A percentile compares a stretch with the other conserved stretches of the same genome.
Evolutionary conservation across 2,888 invertebrate species (phyloP).

Genomic region (Diachrysia chrysitis): DNA sequence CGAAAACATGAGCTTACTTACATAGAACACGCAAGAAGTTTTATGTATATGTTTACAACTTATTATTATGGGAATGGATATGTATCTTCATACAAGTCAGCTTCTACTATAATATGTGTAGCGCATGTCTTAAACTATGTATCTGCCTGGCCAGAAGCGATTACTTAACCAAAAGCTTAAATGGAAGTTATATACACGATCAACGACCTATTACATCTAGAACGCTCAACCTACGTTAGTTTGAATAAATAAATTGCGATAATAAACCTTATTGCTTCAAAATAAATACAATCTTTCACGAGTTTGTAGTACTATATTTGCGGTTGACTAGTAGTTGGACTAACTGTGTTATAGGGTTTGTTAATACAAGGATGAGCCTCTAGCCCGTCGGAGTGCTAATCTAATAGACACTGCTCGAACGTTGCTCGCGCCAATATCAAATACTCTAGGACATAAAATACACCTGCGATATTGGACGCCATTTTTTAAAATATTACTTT

Average conservation of each 20-base stretch:
- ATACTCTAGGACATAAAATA: conserved; percentile 3
- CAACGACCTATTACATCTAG: not conserved
- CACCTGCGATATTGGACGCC: not conserved
- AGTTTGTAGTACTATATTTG: not conserved
- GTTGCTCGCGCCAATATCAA: not conserved
- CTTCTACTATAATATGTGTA: not conserved
- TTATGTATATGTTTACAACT: not conserved
- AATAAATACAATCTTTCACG: not conserved
- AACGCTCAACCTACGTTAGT: not conserved
- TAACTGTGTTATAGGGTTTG: not conserved
- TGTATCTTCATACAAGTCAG: not conserved
- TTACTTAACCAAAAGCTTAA: not conserved
- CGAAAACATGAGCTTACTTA: not conserved
- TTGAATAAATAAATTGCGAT: not conserved
- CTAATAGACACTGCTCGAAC: conserved; percentile 6
- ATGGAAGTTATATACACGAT: too few relatives aligned
- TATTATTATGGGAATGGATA: not conserved
- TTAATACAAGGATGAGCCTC: conserved; percentile 7
- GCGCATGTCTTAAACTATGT: not conserved
- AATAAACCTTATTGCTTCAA: not conserved
- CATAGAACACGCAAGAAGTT: not conserved
- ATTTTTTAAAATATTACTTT: not conserved
- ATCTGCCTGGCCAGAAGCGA: not conserved
- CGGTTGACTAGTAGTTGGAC: not conserved
- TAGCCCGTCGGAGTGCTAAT: conserved; percentile 6